Base-by-base conservation (phyloP, 2,888 invertebrate genomes). In the Epsilonema sp. region DNA sequence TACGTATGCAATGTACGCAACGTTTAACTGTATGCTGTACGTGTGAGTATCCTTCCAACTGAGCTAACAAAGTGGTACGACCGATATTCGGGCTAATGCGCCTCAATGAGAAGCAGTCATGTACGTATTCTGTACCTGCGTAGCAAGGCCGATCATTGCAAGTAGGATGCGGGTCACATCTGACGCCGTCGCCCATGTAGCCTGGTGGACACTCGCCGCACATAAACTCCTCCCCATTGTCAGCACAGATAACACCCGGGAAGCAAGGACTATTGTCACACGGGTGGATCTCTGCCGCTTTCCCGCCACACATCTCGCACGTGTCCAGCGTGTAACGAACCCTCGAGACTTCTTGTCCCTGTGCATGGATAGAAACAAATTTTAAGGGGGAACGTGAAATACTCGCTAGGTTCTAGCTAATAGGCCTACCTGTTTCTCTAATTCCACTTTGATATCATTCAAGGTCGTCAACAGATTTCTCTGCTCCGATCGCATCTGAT, bases 141-240 rank as follows among this genome's bases (percentile, higher is more conserved):
- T 75, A 78, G 63, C 90, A 90, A 0, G 82, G 80, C 54, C 74
- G 73, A 49, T 72, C 72, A 47, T 76, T 73, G 64, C 82, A 81
- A 37, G 74, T 78, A n/a, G 74, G 71, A 49, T 72, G 67, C 45
- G 78, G 78, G 37, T 65, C 73, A 62, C 83, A 83, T n/a, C 71
- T 69, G 53, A 75, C 73, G 3, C 83, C 83, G 64, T 82, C 77
- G 36, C 83, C 82, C 49, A 75, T 72, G 63, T 76, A 78, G 45
- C 82, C 82, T 25, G 67, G 54, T 5, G 82, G 82, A 67, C 83
- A 83, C 2, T 75, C 66, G n/a, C 78, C 82, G 65, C 82, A 82
- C 22, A 60, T 75, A 73, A 58, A 73, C n/a, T n/a, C n/a, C n/a
- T n/a, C n/a, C n/a, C n/a, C n/a, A 24, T 74, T 75, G 57, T 78